These are phyloP conservation scores for Gymnothorax javanicus DNA, from an alignment of 2,797 vertebrate genomes.

Conservation along the genomic window DNA sequence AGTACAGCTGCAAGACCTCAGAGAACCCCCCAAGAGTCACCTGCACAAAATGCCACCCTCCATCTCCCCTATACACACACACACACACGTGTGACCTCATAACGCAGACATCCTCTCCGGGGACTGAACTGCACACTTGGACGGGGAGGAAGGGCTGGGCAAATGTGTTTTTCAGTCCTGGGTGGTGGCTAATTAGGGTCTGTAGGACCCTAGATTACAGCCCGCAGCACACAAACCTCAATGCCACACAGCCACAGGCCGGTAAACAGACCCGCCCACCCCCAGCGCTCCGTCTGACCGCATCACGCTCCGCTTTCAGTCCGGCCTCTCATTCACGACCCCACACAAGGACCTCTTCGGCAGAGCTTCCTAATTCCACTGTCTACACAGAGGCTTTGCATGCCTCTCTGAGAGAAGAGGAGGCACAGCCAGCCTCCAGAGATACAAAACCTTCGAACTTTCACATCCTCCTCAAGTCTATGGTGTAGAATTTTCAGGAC, in stretches of 20 bases:
- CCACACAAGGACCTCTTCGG: neutral
- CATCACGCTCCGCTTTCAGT: neutral
- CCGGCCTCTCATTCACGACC: too few relatives aligned
- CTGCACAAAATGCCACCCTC: neutral
- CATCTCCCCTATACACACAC: neutral
- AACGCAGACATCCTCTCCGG: neutral
- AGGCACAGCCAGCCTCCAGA: too few relatives aligned
- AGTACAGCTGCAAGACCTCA: neutral
- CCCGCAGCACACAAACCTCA: neutral
- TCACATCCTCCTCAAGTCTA: too few relatives aligned
- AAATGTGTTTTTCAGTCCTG: neutral
- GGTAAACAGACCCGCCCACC: neutral
- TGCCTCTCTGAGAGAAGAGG: neutral
- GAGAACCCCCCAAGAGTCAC: neutral
- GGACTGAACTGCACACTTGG: neutral
- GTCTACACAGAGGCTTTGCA: neutral
- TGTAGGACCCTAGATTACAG: constrained; percentile 5
- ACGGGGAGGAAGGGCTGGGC: neutral
- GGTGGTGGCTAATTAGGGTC: neutral
- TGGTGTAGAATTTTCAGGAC: too few relatives aligned
- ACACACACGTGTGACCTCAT: neutral
- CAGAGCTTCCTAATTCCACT: neutral
- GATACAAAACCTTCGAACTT: too few relatives aligned
- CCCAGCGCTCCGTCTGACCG: neutral
- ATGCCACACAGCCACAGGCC: neutral